phyloP scores from a whole-genome alignment of 2,888 invertebrate genomes.

The Poecilobothrus nobilitatus region DNA sequence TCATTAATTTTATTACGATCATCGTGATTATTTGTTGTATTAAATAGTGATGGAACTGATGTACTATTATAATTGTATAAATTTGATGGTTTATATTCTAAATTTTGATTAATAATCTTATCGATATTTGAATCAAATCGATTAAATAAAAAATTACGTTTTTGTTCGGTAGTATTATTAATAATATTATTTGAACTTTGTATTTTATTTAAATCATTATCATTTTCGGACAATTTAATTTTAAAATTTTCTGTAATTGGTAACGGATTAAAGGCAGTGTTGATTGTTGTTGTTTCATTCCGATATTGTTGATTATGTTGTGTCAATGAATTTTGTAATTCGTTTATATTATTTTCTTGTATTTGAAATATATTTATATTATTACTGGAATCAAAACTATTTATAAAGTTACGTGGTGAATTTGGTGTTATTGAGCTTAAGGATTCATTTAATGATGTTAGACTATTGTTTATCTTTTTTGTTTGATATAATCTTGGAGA shows the following conservation, averaged over 20 bases:
- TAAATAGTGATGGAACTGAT: neutral
- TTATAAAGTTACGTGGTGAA: neutral
- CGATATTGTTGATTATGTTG: neutral
- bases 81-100: neutral
- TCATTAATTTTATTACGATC: neutral
- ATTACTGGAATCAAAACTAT: neutral
- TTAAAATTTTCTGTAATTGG: neutral
- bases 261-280: neutral
- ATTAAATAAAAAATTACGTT: neutral
- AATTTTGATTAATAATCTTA: neutral
- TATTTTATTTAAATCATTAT: neutral
- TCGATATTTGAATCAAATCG: conserved; percentile 2
- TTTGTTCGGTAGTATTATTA: neutral
- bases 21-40: neutral
- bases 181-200: neutral
- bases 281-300: neutral
- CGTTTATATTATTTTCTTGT: neutral
- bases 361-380: neutral
- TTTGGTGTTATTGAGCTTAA: neutral
- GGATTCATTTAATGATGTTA: neutral
- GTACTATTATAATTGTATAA: neutral
- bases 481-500: neutral
- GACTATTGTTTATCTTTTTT: neutral
- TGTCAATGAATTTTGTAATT: neutral
- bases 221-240: neutral